Base-by-base conservation (phyloP, 2,888 invertebrate genomes). In the Siphlonurus alternatus region DNA sequence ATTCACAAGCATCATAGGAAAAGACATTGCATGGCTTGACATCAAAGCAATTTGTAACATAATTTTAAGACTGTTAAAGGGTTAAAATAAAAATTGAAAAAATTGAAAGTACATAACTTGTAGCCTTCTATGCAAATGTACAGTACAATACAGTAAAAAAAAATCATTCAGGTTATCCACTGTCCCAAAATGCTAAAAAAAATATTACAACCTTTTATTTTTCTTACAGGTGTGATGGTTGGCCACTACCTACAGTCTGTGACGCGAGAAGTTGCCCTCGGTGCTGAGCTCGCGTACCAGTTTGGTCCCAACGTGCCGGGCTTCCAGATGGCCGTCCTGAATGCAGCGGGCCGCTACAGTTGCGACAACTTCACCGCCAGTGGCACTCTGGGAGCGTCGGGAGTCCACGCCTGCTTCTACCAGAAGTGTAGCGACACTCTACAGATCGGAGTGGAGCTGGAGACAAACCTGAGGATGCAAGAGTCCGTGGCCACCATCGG, bases 261-360 rank as follows among this genome's bases (percentile, higher is more conserved):
- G 59, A 91, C 91, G 3, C 80, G 85, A 67, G 81, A 83, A 56
- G 74, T 96, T 69, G 89, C 93, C n/a, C 73, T 97, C 65, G 98
- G 98, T 59, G 87, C 91, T 1, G 99, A 99, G 79, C 76, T 97
- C 65, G 89, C 94, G 66, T 94, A 93, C 77, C 99, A 99, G 76
- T 77, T 76, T 68, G 93, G 93, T 1, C 83, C 87, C 53, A 86
- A 88, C 68, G 85, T 97, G 65, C 92, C 93, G 70, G 95, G 94
- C 20, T 90, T 90, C 1, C 89, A 93, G 75, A 84, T 95, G 61
- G 90, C 94, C 10, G 82, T 94, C 64, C 80, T 93, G 2, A 93
- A 95, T 23, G 84, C 88, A 7, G 93, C 92, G 38, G 93, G 87
- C 0, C 82, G 93, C 74, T 92, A 89, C 75, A 81, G 83, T 63